A percentile compares a stretch with the other conserved stretches of the same genome.
phyloP scores from a whole-genome alignment of 1,140 invertebrate genomes.

The Batillaria attramentaria region DNA sequence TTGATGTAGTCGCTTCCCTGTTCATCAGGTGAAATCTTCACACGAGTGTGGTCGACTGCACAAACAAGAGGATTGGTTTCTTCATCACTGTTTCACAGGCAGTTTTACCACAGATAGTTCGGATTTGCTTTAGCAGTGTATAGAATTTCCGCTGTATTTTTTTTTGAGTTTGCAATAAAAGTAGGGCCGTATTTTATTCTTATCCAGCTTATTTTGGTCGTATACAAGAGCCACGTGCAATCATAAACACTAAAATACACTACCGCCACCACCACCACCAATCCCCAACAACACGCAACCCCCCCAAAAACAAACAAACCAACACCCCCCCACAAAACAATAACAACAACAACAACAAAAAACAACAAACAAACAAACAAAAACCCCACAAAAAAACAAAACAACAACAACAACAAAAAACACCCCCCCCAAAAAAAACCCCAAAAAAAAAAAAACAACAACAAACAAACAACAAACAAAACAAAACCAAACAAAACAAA shows the following conservation, averaged over 20 bases:
- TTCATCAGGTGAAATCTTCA: slow-evolving; percentile 85
- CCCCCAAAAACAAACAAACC: not conserved
- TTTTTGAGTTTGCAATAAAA: not conserved
- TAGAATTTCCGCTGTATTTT: not conserved
- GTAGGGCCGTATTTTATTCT: not conserved
- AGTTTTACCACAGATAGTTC: not conserved
- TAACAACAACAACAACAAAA: not conserved
- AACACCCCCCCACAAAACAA: not conserved
- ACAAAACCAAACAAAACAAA: too few relatives aligned
- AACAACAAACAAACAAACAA: not conserved
- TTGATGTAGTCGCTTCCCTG: slow-evolving; percentile 94
- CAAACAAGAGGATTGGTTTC: slow-evolving; percentile 58
- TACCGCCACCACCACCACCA: not conserved
- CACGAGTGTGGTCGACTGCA: slow-evolving; percentile 96
- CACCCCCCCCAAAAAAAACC: too few relatives aligned
- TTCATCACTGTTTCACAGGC: not conserved
- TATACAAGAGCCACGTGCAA: not conserved
- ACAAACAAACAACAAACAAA: not conserved
- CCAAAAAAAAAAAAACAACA: not conserved
- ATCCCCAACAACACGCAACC: not conserved
- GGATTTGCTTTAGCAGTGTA: not conserved
- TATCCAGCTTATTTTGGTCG: not conserved
- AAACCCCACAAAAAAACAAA: not conserved
- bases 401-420: not conserved
- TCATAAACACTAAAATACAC: not conserved